Evolutionary conservation across 1,140 invertebrate genomes (phyloP).

Genomic region (Neotoxoptera formosana): DNA sequence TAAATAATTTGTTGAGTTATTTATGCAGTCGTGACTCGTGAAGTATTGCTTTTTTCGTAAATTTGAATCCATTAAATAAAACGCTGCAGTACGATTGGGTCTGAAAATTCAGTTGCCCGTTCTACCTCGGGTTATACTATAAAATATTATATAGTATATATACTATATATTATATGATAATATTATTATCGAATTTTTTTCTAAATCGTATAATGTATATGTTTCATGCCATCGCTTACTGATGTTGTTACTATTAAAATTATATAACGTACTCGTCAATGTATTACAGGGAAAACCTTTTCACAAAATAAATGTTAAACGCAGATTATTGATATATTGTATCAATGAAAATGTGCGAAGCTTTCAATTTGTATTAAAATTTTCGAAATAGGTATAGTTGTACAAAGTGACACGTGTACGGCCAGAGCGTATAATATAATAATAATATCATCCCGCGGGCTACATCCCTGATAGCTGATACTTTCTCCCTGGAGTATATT

Average conservation of each 20-base stretch:
- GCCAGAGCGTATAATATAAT: background rate
- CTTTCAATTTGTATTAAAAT: background rate
- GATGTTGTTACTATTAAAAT: background rate
- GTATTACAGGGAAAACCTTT: background rate
- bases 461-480: background rate
- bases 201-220: too few species aligned
- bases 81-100: background rate
- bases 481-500: background rate
- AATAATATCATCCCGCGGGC: too few species aligned
- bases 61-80: too few species aligned
- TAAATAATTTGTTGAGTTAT: too few species aligned
- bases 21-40: too few species aligned
- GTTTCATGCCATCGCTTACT: background rate
- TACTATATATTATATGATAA: too few species aligned
- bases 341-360: background rate
- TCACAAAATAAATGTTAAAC: background rate
- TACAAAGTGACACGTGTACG: background rate
- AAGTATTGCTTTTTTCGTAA: too few species aligned
- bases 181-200: background rate
- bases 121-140: background rate
- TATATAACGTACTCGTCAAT: background rate
- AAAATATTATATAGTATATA: too few species aligned
- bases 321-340: background rate
- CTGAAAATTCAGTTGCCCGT: background rate
- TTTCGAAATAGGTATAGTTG: background rate